Conservation (phyloP, 1,140 invertebrate species). For the Galleria mellonella region DNA sequence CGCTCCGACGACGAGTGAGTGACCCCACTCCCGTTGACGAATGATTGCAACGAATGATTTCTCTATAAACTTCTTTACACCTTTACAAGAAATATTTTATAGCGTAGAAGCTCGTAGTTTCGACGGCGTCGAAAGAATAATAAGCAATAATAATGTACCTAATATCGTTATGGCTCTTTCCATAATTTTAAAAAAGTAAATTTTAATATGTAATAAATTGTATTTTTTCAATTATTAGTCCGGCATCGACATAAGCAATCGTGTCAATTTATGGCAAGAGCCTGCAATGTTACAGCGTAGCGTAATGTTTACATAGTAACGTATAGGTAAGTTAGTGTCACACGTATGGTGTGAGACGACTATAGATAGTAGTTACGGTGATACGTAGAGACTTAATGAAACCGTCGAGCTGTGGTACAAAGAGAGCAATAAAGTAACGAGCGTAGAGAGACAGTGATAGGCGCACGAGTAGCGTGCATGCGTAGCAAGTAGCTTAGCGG, state of each 20-base stretch:
- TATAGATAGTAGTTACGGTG: constrained; percentile 61
- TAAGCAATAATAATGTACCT: constrained; percentile 66
- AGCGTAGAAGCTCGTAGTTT: constrained; percentile 32
- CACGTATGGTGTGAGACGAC: constrained; percentile 33
- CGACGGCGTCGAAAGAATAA: constrained; percentile 41
- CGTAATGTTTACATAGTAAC: constrained; percentile 40
- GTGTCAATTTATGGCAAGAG: constrained; percentile 64
- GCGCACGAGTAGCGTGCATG: constrained; percentile 48
- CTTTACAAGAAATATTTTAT: constrained; percentile 44
- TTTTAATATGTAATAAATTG: constrained; percentile 22
- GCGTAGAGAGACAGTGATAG: constrained; percentile 42
- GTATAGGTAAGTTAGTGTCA: constrained; percentile 39
- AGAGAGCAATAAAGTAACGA: constrained; percentile 65
- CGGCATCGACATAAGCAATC: constrained; percentile 36
- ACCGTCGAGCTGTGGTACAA: constrained; percentile 71
- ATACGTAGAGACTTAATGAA: constrained; percentile 71
- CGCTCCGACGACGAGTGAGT: constrained; percentile 69
- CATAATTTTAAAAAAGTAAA: constrained; percentile 31
- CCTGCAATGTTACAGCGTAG: constrained; percentile 45
- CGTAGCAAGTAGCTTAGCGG: constrained; percentile 27
- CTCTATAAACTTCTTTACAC: constrained; percentile 68
- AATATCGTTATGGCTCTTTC: constrained; percentile 55
- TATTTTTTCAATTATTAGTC: constrained; percentile 57
- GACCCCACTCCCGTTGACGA: constrained; percentile 18
- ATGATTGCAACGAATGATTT: constrained; percentile 59